Base-by-base conservation (phyloP, 2,888 invertebrate genomes). In the Rhorus exstirpatorius region DNA sequence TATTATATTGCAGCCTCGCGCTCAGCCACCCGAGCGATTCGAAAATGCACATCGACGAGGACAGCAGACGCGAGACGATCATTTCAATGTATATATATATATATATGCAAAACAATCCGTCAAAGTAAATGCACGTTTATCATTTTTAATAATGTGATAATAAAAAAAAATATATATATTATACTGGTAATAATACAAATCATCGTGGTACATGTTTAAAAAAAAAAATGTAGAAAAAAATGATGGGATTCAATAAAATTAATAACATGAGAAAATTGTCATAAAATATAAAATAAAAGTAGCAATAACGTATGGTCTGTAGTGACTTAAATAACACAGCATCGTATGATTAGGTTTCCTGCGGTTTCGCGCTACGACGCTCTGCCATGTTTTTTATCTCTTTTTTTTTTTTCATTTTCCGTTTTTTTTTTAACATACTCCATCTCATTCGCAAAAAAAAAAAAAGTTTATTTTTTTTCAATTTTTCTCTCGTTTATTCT, bases 271-370 rank as follows among this genome's bases (percentile, higher is more conserved):
- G 86, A 86, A 90, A 90, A 90, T 90, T 85, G 89, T 90, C 86
- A 91, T 92, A 91, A 91, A 92, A 92, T 91, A 91, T 91, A 26
- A 58, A 90, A 92, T 88, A 87, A 89, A 92, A 88, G 90, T 91
- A 91, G 90, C 89, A 90, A 92, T 92, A 92, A 92, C 92, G 88
- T 72, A 91, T 90, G 89, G 88, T 92, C 88, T 86, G 88, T 91
- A 91, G 88, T 92, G 92, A 92, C 92, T 92, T 92, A 92, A 91
- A 90, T 92, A 92, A 91, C 92, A 92, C 92, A 92, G 92, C 92
- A 90, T 92, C 91, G 90, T 92, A 92, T 90, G 89, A 90, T 91
- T 89, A 86, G 88, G 88, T 88, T 87, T 63, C 63, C 24, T 78
- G 63, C 77, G 78, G 77, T 75, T 80, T 78, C 71, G 55, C 83